These are phyloP conservation scores for Chaenogobius annularis DNA, from an alignment of 2,113 vertebrate genomes.

Conservation along the genomic window DNA sequence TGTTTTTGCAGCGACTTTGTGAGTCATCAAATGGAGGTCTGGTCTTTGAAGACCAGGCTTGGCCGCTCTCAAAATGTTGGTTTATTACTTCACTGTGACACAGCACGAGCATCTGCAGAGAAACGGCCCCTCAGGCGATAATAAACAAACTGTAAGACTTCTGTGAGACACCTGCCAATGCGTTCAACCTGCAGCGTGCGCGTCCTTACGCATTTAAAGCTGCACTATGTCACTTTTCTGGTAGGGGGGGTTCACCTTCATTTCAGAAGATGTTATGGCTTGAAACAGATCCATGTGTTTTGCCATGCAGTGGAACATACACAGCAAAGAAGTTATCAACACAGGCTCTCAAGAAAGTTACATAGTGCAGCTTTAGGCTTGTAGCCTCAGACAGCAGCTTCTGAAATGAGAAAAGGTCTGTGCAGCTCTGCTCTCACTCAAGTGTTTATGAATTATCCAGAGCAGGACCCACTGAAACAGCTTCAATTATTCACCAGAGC, in stretches of 20 bases:
- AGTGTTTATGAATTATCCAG: constrained; percentile 66
- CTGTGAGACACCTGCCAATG: too few species aligned
- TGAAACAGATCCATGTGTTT: too few species aligned
- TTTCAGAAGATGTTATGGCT: too few species aligned
- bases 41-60: constrained; percentile 12
- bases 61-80: constrained; percentile 6
- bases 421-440: constrained; percentile 15
- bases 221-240: too few species aligned
- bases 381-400: not conserved
- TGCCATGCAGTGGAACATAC: too few species aligned
- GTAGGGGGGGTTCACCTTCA: too few species aligned
- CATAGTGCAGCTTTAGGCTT: too few species aligned
- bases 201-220: too few species aligned
- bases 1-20: too few species aligned
- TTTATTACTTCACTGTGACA: constrained; percentile 63
- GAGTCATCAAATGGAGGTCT: not conserved
- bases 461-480: constrained; percentile 26
- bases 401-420: not conserved
- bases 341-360: too few species aligned
- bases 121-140: constrained; percentile 31
- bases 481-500: constrained; percentile 62
- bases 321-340: too few species aligned
- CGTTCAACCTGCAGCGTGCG: too few species aligned
- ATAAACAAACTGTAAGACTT: constrained; percentile 33
- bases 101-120: constrained; percentile 69